phyloP scores from a whole-genome alignment of 1,140 invertebrate species.

The Cotesia vestalis region DNA sequence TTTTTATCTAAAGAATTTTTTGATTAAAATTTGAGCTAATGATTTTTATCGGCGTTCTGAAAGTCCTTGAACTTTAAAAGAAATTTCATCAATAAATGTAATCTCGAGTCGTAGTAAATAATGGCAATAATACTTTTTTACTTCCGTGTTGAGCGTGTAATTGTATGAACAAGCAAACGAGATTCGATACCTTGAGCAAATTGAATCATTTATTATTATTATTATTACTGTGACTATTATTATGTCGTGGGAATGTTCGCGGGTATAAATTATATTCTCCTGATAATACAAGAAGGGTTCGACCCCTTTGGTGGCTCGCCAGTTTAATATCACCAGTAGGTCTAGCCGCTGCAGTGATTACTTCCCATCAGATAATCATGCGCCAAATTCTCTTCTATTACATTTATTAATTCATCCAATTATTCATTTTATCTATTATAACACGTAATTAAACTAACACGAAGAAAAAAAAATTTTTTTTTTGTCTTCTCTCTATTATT shows the following conservation, averaged over 20 bases:
- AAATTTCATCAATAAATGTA: no score
- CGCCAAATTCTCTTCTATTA: neutral
- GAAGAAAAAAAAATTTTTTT: neutral
- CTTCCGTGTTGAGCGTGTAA: constrained; percentile 14
- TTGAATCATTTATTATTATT: constrained; percentile 39
- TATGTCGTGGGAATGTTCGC: constrained; percentile 19
- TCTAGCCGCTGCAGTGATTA: neutral
- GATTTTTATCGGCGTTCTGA: no score
- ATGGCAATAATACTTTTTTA: neutral
- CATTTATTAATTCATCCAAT: neutral
- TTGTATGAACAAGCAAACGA: constrained; percentile 12
- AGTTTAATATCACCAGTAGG: constrained; percentile 16
- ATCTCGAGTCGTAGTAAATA: no score
- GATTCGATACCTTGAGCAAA: constrained; percentile 33
- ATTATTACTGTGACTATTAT: no score
- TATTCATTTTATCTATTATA: neutral
- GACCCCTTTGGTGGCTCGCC: constrained; percentile 4
- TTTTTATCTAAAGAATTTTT: no score
- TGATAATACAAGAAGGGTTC: constrained; percentile 14
- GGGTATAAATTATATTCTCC: constrained; percentile 20
- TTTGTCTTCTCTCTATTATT: neutral
- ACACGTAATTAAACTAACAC: neutral
- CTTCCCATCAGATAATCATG: constrained; percentile 14
- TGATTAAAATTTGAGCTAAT: no score
- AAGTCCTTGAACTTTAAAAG: no score